These are phyloP conservation scores for Clusia tigrina DNA, from an alignment of 2,888 invertebrate genomes.

Conservation along the genomic window DNA sequence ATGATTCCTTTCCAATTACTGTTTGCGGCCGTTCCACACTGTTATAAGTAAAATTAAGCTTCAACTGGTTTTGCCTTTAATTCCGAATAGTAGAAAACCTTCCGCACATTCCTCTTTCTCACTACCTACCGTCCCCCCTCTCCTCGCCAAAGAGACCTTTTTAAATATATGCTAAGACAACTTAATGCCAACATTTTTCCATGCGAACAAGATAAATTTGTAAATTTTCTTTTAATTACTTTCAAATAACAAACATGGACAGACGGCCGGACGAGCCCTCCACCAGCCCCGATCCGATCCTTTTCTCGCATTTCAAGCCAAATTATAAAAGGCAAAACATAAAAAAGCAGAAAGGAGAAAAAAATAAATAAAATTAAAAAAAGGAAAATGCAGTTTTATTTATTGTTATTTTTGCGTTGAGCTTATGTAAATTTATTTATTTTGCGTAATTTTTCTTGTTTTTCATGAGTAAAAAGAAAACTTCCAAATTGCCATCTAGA, in stretches of 20 bases:
- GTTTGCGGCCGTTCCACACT: too few relatives aligned
- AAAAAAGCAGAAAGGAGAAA: conserved; percentile 26
- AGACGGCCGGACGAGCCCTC: conserved; percentile 39
- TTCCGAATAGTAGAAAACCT: too few relatives aligned
- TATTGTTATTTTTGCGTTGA: conserved; percentile 50
- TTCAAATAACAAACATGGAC: conserved; percentile 44
- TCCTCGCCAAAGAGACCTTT: too few relatives aligned
- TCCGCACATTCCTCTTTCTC: too few relatives aligned
- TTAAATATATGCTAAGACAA: conserved; percentile 30
- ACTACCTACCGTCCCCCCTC: too few relatives aligned
- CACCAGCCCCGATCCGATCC: too few relatives aligned
- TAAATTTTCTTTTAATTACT: conserved; percentile 51
- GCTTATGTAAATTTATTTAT: conserved; percentile 60
- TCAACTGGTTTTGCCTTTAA: too few relatives aligned
- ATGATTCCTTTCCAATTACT: too few relatives aligned
- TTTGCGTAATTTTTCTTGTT: conserved; percentile 59
- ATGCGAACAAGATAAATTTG: conserved; percentile 38
- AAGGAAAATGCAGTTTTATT: conserved; percentile 54
- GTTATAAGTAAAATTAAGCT: too few relatives aligned
- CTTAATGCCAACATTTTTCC: conserved; percentile 31
- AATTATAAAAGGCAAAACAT: conserved; percentile 15
- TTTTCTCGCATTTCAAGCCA: conserved; percentile 17
- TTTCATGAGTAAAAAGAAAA: conserved; percentile 46
- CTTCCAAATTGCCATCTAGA: conserved; percentile 21
- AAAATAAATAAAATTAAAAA: conserved; percentile 29